Evolutionary conservation across 2,888 invertebrate genomes (phyloP).

Genomic region (Cephalotes varians): DNA sequence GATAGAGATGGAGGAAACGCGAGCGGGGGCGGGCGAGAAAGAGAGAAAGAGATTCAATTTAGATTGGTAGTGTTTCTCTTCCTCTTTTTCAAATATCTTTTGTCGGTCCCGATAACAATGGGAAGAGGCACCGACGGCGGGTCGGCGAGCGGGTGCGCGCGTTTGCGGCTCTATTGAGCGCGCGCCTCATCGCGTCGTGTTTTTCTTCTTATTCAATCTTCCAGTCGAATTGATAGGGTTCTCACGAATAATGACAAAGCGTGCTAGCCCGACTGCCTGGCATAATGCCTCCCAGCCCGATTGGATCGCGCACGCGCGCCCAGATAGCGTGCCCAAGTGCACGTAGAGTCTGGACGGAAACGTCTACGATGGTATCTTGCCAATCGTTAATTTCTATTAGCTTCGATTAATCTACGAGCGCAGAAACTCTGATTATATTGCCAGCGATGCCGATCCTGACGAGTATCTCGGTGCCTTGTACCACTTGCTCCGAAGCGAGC

Average conservation of each 20-base stretch:
- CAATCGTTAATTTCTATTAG: background rate
- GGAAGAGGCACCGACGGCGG: slow-evolving; percentile 45
- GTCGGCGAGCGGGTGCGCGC: slow-evolving; percentile 19
- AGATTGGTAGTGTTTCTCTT: slow-evolving; percentile 63
- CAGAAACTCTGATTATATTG: background rate
- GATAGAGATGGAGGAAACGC: slow-evolving; percentile 29
- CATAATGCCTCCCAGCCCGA: slow-evolving; percentile 35
- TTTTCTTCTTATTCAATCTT: slow-evolving; percentile 56
- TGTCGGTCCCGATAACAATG: slow-evolving; percentile 60
- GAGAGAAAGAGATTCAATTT: slow-evolving; percentile 67
- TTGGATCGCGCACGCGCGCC: slow-evolving; percentile 34
- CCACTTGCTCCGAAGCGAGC: background rate
- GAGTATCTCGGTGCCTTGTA: background rate
- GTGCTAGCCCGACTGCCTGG: slow-evolving; percentile 34
- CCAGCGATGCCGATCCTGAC: background rate
- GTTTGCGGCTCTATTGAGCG: slow-evolving; percentile 59
- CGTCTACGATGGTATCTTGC: background rate
- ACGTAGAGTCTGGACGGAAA: background rate
- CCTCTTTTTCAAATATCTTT: slow-evolving; percentile 63
- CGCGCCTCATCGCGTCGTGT: slow-evolving; percentile 48
- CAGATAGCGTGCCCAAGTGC: background rate
- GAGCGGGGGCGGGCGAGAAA: slow-evolving; percentile 14
- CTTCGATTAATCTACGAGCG: background rate
- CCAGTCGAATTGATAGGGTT: slow-evolving; percentile 56
- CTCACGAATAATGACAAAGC: slow-evolving; percentile 58